Evolutionary conservation across 2,113 vertebrate genomes (phyloP).

Genomic region (Okapia johnstoni): DNA sequence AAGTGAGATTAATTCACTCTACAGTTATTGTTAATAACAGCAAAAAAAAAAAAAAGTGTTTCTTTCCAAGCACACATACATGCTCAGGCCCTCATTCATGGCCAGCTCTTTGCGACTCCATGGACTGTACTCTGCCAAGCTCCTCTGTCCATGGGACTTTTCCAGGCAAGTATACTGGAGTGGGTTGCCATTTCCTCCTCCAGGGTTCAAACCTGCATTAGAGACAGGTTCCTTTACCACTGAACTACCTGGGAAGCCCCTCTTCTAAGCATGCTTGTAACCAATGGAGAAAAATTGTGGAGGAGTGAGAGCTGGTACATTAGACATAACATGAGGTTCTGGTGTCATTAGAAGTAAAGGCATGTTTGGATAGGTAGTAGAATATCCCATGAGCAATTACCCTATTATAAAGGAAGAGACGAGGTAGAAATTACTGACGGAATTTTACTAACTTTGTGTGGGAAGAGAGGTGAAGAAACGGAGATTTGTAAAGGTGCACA

Average conservation of each 20-base stretch:
- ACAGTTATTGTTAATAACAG: background rate
- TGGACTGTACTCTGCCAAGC: background rate
- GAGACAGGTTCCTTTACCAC: background rate
- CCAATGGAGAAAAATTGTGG: background rate
- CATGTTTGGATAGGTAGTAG: rapidly evolving
- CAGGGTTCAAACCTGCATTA: background rate
- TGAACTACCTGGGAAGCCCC: background rate
- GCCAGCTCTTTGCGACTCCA: rapidly evolving
- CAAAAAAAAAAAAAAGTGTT: background rate
- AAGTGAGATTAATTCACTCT: background rate
- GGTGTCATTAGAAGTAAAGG: background rate
- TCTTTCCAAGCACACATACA: background rate
- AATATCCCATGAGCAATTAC: background rate
- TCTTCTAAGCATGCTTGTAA: background rate
- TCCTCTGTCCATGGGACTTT: background rate
- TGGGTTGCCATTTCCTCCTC: background rate
- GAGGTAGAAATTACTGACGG: background rate
- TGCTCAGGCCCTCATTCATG: background rate
- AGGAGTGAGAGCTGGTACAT: background rate
- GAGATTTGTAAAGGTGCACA: background rate
- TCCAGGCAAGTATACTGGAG: background rate
- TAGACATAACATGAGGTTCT: rapidly evolving
- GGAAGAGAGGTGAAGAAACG: background rate
- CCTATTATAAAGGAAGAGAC: background rate
- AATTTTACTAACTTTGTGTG: background rate